A percentile compares a stretch with the other conserved stretches of the same genome.
Conservation (phyloP, 2,888 invertebrate genomes). For the Drosophila paramelanica region DNA sequence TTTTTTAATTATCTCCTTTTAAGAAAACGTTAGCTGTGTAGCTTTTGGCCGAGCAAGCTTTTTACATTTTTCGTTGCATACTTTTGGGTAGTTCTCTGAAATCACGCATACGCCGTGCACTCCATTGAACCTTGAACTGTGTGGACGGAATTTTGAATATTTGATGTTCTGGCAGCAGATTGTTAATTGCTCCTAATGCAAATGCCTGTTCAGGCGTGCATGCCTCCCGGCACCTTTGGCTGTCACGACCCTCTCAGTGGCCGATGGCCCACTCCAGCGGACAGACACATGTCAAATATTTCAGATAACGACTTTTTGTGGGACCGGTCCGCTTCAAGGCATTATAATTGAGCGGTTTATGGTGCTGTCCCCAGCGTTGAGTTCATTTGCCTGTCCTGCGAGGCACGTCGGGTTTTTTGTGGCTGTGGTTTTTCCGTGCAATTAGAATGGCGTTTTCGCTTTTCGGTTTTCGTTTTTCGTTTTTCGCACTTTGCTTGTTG, state of each 20-base stretch:
- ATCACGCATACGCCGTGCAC: constrained; percentile 42
- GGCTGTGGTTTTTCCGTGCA: constrained; percentile 54
- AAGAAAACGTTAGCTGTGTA: not conserved
- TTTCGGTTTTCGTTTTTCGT: constrained; percentile 3
- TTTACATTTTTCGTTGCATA: constrained; percentile 44
- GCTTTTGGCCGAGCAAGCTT: not conserved
- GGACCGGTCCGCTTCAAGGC: constrained; percentile 36
- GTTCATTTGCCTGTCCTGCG: constrained; percentile 62
- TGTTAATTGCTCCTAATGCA: constrained; percentile 69
- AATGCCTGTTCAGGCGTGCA: constrained; percentile 43
- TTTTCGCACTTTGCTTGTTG: not conserved
- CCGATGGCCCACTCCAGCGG: not conserved
- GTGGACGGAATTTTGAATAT: constrained; percentile 30
- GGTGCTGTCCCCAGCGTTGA: constrained; percentile 17
- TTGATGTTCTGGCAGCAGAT: constrained; percentile 47
- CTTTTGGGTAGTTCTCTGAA: constrained; percentile 52
- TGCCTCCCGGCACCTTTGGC: not conserved
- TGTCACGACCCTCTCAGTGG: constrained; percentile 4
- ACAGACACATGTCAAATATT: constrained; percentile 74
- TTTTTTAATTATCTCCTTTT: too few relatives aligned
- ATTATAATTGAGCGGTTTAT: constrained; percentile 72
- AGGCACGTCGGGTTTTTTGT: constrained; percentile 32
- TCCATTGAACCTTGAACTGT: constrained; percentile 56
- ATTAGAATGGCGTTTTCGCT: constrained; percentile 51
- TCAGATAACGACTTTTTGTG: constrained; percentile 71